Evolutionary conservation across 2,888 invertebrate genomes (phyloP).

Genomic region (Hymenopus coronatus): DNA sequence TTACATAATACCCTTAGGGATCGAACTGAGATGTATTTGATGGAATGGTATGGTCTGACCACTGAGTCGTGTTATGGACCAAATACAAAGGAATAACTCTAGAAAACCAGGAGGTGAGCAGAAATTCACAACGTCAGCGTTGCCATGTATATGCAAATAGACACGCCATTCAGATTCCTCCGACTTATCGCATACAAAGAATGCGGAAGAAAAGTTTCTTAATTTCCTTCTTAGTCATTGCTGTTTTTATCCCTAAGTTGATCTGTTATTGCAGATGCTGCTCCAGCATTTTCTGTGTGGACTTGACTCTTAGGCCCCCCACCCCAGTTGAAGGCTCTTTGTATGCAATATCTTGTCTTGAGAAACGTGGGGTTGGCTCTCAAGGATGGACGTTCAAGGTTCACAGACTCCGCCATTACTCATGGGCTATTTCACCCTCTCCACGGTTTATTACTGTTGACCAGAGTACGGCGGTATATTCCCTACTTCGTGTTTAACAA

Average conservation of each 20-base stretch:
- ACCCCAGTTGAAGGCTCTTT: not conserved
- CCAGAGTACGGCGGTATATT: not conserved
- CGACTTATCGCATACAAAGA: not conserved
- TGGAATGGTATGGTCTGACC: too few relatives aligned
- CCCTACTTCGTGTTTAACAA: not conserved
- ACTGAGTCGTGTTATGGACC: too few relatives aligned
- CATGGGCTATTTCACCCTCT: constrained; percentile 4
- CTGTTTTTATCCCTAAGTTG: not conserved
- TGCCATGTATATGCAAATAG: not conserved
- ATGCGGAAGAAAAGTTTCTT: not conserved
- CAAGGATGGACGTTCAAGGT: constrained; percentile 1
- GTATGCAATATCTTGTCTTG: not conserved
- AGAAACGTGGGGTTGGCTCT: not conserved
- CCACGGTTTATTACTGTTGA: not conserved
- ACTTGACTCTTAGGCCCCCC: not conserved
- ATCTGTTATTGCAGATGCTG: not conserved
- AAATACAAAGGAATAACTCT: too few relatives aligned
- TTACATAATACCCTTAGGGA: too few relatives aligned
- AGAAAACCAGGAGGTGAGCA: not conserved
- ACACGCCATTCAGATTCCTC: not conserved
- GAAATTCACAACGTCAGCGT: not conserved
- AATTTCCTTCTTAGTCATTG: not conserved
- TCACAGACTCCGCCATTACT: not conserved
- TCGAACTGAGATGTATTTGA: too few relatives aligned
- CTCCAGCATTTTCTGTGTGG: not conserved